These are phyloP conservation scores for Saimiri boliviensis DNA, from an alignment of 2,113 vertebrate species.

Conservation along the genomic window DNA sequence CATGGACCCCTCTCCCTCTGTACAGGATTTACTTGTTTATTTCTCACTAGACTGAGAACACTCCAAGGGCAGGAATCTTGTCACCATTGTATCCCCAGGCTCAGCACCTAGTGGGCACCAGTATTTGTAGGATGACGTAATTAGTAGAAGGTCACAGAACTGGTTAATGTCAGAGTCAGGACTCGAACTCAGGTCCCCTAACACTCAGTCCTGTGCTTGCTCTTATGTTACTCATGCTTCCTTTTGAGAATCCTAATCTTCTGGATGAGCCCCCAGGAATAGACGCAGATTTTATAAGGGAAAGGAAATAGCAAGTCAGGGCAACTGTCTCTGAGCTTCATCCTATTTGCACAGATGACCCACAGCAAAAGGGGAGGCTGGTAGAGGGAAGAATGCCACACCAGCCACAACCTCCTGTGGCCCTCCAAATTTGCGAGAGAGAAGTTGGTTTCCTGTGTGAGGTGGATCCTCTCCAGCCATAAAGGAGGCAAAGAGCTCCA, in stretches of 20 bases:
- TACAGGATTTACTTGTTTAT: neutral
- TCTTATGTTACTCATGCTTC: neutral
- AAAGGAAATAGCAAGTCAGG: neutral
- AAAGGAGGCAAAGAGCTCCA: neutral
- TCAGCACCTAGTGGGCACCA: neutral
- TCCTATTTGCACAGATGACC: neutral
- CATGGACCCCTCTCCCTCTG: neutral
- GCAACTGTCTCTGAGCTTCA: neutral
- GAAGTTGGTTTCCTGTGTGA: neutral
- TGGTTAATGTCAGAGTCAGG: neutral
- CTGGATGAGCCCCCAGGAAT: neutral
- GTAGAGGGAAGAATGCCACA: neutral
- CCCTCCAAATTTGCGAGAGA: neutral
- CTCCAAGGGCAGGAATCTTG: neutral
- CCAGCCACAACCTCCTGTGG: neutral
- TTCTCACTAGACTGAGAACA: slow-evolving; percentile 16
- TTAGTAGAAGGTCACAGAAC: neutral
- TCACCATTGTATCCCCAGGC: neutral
- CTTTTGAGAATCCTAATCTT: neutral
- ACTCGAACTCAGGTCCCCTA: neutral
- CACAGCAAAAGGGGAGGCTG: neutral
- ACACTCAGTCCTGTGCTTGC: neutral
- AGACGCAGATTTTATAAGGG: neutral
- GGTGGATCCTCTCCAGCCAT: neutral
- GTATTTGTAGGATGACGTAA: neutral